Conservation (phyloP, 2,888 invertebrate genomes). For the Philopedon plagiatum region DNA sequence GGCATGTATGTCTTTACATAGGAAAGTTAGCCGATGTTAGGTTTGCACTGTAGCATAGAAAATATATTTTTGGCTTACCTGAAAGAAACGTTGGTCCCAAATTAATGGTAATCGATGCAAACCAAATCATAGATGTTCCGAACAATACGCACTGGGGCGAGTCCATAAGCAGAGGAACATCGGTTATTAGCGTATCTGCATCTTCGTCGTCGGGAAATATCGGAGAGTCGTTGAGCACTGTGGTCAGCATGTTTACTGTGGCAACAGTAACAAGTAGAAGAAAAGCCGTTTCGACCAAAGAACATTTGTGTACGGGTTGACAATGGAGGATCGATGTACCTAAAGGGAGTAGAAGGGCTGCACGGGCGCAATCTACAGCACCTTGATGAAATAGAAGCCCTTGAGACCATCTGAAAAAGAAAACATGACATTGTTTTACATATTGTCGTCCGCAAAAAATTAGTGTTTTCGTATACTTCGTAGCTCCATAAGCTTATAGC, state of each 20-base stretch:
- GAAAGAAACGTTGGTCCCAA: slow-evolving; percentile 90
- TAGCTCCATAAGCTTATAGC: too few species aligned
- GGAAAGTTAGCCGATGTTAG: too few species aligned
- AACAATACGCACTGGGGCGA: slow-evolving; percentile 92
- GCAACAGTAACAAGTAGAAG: slow-evolving; percentile 90
- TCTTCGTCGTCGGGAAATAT: slow-evolving; percentile 89
- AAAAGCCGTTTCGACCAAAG: slow-evolving; percentile 90
- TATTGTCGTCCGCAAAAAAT: too few species aligned
- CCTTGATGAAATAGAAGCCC: slow-evolving; percentile 89
- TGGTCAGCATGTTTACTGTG: slow-evolving; percentile 91
- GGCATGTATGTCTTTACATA: too few species aligned
- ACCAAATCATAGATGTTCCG: slow-evolving; percentile 95
- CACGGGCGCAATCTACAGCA: slow-evolving; percentile 86
- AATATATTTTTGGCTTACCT: too few species aligned
- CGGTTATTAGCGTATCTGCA: slow-evolving; percentile 73
- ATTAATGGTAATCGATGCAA: slow-evolving; percentile 91
- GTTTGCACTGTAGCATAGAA: too few species aligned
- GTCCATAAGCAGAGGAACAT: slow-evolving; percentile 79
- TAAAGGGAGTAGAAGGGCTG: slow-evolving; percentile 84
- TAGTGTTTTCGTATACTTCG: too few species aligned
- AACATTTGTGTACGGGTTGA: slow-evolving; percentile 88
- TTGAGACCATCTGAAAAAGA: slow-evolving; percentile 84
- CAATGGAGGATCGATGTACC: slow-evolving; percentile 86
- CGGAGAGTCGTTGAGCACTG: slow-evolving; percentile 88
- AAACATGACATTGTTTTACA: too few species aligned